phyloP scores from a whole-genome alignment of 2,888 invertebrate genomes.

The Synanthedon myopaeformis region DNA sequence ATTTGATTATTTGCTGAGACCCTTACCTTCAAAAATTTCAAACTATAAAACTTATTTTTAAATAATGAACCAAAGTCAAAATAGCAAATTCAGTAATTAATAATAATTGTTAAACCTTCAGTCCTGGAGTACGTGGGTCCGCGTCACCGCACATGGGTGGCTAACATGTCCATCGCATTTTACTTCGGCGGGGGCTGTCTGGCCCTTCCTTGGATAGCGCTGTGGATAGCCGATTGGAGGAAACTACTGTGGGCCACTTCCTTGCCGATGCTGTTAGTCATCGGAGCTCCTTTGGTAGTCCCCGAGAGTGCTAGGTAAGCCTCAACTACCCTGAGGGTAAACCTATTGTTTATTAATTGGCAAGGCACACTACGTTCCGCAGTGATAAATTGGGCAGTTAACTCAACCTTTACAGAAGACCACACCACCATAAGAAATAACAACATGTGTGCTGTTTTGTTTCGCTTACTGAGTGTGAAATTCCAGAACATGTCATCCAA shows the following conservation, averaged over 20 bases:
- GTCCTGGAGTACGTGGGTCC: slow-evolving; percentile 64
- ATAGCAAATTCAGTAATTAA: background rate
- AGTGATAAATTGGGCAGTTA: too few relatives aligned
- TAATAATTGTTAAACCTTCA: slow-evolving; percentile 9
- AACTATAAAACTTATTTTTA: too few relatives aligned
- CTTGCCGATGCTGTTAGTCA: slow-evolving; percentile 40
- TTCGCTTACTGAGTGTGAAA: too few relatives aligned
- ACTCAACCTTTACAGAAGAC: too few relatives aligned
- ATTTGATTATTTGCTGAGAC: too few relatives aligned
- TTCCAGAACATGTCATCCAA: too few relatives aligned
- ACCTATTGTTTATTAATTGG: too few relatives aligned
- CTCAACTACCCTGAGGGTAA: too few relatives aligned
- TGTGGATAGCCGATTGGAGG: slow-evolving; percentile 53
- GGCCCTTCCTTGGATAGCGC: slow-evolving; percentile 57
- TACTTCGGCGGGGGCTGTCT: slow-evolving; percentile 60
- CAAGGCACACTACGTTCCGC: too few relatives aligned
- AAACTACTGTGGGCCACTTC: slow-evolving; percentile 49
- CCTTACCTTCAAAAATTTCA: too few relatives aligned
- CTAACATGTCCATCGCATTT: slow-evolving; percentile 62
- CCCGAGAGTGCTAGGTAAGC: slow-evolving; percentile 60
- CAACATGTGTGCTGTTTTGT: too few relatives aligned
- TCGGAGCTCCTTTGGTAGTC: slow-evolving; percentile 41
- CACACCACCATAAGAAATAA: too few relatives aligned
- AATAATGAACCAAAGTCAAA: background rate
- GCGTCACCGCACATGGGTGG: slow-evolving; percentile 57